phyloP scores from a whole-genome alignment of 2,888 invertebrate genomes.

The Oscheius sp. region DNA sequence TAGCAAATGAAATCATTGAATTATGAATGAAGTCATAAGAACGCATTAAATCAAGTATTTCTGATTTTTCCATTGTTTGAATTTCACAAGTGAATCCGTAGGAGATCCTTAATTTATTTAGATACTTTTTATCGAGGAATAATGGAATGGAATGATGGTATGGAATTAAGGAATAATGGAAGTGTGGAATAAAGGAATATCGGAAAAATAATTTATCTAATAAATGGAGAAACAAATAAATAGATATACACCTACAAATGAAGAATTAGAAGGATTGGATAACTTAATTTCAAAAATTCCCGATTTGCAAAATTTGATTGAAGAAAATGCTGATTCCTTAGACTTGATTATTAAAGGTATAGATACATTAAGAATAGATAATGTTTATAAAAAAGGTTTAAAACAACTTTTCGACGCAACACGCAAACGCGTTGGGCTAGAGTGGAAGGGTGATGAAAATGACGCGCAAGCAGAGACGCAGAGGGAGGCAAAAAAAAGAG shows the following conservation, averaged over 20 bases:
- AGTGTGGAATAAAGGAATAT: constrained; percentile 31
- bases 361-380: constrained; percentile 46
- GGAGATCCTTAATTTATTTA: constrained; percentile 26
- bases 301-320: constrained; percentile 42
- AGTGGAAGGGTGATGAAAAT: constrained; percentile 30
- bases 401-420: constrained; percentile 34
- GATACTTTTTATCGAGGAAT: constrained; percentile 31
- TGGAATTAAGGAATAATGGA: constrained; percentile 33
- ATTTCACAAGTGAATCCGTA: constrained; percentile 26
- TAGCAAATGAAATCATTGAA: constrained; percentile 32
- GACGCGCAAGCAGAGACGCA: constrained; percentile 19
- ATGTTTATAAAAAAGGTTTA: constrained; percentile 44
- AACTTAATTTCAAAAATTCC: constrained; percentile 44
- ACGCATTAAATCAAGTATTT: constrained; percentile 31
- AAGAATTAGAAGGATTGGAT: constrained; percentile 48
- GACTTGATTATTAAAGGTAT: constrained; percentile 46
- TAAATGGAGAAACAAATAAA: constrained; percentile 46
- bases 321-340: constrained; percentile 45
- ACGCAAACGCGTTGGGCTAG: constrained; percentile 27
- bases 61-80: constrained; percentile 24
- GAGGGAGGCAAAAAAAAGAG: constrained; percentile 1
- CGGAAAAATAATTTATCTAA: constrained; percentile 35
- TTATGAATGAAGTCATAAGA: constrained; percentile 31
- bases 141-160: constrained; percentile 31
- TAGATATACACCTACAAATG: constrained; percentile 42